Base-by-base conservation (phyloP, 1,140 invertebrate species). In the Leptinotarsa undecemlineata region DNA sequence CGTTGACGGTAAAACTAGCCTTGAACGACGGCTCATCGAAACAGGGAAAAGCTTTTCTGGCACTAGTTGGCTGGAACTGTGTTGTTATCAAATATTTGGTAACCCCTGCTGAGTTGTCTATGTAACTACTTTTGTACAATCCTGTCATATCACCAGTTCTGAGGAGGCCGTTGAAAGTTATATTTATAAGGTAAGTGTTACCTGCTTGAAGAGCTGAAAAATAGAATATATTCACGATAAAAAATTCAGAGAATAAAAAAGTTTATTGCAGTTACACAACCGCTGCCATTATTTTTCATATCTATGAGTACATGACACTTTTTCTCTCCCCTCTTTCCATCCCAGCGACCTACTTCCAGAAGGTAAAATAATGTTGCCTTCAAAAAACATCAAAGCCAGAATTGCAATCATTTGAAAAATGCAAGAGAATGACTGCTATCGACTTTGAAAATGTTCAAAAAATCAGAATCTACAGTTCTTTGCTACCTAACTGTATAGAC, bases 1-100 rank as follows among this genome's bases (percentile, higher is more conserved):
- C 33, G 1, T 88, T 89, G 3, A 96, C 81, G 26, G 84, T 88
- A 80, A 95, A 98, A 1, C 86, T 89, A 0, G 93, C 90, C 81
- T 95, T 96, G 76, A 93, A 90, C 17, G 87, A 86, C 0, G 96
- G 96, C 80, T 98, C 96, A 84, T 98, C 96, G 81, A 94, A 95
- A 82, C 95, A 96, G 0, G 96, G 96, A 81, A 97, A 96, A 3
- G 92, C 93, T 57, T 90, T 87, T 13, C 96, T 87, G 1, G 95
- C 94, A 83, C 91, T 90, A 0, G 91, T 93, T 0, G 94, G 89
- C 81, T 96, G 90, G 79, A 96, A 92, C 83, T 97, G 95, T 0
- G 94, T 94, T 2, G 90, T 91, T 3, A 90, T 90, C 19, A 95
- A 51, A 69, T 77, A 78, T 68, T 77, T 81, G 2, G 61, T 74